Percentiles rank a stretch among this genome's conserved stretches.
These are phyloP conservation scores for Choreutis nemorana DNA, from an alignment of 2,888 invertebrate species.

Conservation along the genomic window DNA sequence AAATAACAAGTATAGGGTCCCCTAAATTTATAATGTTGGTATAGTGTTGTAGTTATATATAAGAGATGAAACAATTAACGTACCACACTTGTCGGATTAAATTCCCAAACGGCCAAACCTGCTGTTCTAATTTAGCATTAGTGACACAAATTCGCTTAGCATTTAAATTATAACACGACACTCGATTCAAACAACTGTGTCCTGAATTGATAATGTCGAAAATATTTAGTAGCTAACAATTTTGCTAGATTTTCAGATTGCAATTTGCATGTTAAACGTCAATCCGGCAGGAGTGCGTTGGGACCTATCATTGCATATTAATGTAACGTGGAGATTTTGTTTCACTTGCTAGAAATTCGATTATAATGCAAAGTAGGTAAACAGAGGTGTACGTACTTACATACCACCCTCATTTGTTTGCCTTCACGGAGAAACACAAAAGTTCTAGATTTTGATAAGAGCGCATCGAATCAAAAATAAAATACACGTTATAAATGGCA, in stretches of 20 bases:
- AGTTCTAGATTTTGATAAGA: too few relatives aligned
- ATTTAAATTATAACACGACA: conserved; percentile 60
- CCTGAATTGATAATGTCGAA: conserved; percentile 57
- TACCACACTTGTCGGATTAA: conserved; percentile 38
- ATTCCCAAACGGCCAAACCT: conserved; percentile 33
- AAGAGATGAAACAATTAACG: not conserved
- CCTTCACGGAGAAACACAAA: too few relatives aligned
- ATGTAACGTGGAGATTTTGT: conserved; percentile 59
- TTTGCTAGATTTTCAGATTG: conserved; percentile 61
- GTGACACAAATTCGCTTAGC: conserved; percentile 58
- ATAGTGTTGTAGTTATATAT: too few relatives aligned
- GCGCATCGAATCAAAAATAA: too few relatives aligned
- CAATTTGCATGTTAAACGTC: conserved; percentile 66
- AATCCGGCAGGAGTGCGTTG: conserved; percentile 56
- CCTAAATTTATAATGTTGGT: too few relatives aligned
- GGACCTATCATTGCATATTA: conserved; percentile 64
- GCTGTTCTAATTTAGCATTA: conserved; percentile 47
- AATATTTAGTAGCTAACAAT: conserved; percentile 61
- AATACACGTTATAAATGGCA: too few relatives aligned
- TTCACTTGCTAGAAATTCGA: conserved; percentile 62
- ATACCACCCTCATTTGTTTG: too few relatives aligned
- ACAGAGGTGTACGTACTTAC: too few relatives aligned
- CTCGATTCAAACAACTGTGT: conserved; percentile 55
- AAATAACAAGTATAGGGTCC: too few relatives aligned
- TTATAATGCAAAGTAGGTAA: conserved; percentile 61